Base-by-base conservation (phyloP, 2,888 invertebrate species). In the Shargacucullia verbasci region DNA sequence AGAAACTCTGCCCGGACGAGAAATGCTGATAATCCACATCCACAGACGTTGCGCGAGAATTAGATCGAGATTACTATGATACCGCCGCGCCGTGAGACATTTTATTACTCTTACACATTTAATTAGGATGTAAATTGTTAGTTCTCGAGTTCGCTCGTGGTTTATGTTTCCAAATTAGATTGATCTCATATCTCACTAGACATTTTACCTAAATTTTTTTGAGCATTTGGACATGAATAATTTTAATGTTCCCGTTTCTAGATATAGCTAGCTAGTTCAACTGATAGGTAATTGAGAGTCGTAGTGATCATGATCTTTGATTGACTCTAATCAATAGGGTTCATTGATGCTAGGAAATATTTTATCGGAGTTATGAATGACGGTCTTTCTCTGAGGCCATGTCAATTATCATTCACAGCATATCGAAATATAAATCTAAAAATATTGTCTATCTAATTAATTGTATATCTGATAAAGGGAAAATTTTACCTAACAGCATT, bases 1-100 rank as follows among this genome's bases (percentile, higher is more conserved):
- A 91, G 88, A 94, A 92, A 90, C 85, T 87, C 85, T 84, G 86
- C 85, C 85, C 87, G 85, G 76, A 85, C 86, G 86, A 88, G 90
- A 92, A 92, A 84, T 85, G 92, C 93, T 93, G 93, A 92, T 92
- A 92, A 91, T 92, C 92, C 92, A 88, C 84, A 90, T 88, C 83
- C 83, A 68, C 76, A 83, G 85, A 86, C 85, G 83, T 82, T 83
- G 84, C 85, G 92, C 87, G 93, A 88, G 91, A 92, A 92, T 93
- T 90, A 91, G 85, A 89, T 88, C 82, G 87, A 90, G 90, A 91
- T 91, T 88, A 89, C 91, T 83, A 82, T 81, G 82, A 85, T 85
- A 83, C 81, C 73, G 73, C 74, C 76, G 69, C 79, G 75, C 77
- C 67, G 76, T 73, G 79, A 81, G 84, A 83, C 84, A 78, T 84